Conservation (phyloP, 2,797 vertebrate species). For the Pipistrellus pygmaeus region DNA sequence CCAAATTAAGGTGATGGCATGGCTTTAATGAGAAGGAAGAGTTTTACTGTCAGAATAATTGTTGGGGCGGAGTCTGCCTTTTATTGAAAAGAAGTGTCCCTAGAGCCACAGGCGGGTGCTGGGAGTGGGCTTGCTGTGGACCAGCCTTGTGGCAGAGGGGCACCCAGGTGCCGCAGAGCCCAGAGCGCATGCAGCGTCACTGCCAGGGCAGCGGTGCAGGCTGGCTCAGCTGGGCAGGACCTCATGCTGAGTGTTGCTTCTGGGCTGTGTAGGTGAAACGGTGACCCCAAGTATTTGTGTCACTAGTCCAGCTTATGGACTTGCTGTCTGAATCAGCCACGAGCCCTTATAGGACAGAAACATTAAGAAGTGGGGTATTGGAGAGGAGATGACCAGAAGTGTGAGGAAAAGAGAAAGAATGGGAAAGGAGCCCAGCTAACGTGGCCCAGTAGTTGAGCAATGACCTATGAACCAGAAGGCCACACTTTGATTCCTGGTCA, state of each 20-base stretch:
- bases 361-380: not conserved
- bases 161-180: constrained; percentile 74
- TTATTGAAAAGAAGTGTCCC: constrained; percentile 60
- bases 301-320: constrained; percentile 72
- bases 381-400: not conserved
- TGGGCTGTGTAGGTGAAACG: constrained; percentile 63
- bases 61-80: constrained; percentile 74
- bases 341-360: constrained; percentile 74
- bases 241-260: constrained; percentile 70
- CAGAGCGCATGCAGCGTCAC: constrained; percentile 63
- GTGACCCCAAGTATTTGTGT: constrained; percentile 71
- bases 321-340: constrained; percentile 79
- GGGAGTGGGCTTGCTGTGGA: constrained; percentile 57
- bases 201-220: constrained; percentile 77
- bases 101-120: constrained; percentile 53
- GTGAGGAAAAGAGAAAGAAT: not conserved
- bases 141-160: constrained; percentile 66
- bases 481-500: no score
- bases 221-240: constrained; percentile 44
- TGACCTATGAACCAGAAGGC: no score
- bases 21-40: constrained; percentile 71
- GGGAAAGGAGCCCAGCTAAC: no score
- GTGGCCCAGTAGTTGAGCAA: no score
- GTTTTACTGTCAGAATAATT: constrained; percentile 64
- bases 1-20: constrained; percentile 72